Evolutionary conservation across 2,113 vertebrate species (phyloP).

Genomic region (Halcyon senegalensis): DNA sequence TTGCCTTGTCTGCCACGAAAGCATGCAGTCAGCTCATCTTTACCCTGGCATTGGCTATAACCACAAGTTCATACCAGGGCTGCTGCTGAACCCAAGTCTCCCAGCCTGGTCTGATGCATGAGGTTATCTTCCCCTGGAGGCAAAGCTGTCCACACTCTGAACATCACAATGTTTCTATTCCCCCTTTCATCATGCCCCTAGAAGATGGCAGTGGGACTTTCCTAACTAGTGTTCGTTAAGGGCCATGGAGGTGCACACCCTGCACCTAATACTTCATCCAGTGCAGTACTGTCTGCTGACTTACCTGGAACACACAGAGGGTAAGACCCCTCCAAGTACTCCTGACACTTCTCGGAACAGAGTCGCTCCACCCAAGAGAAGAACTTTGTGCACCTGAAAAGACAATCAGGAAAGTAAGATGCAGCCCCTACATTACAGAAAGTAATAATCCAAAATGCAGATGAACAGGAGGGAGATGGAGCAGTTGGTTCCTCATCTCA

Average conservation of each 20-base stretch:
- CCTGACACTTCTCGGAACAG: not conserved
- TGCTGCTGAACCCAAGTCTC: not conserved
- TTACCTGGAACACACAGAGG: not conserved
- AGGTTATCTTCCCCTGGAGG: not conserved
- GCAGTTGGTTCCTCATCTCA: not conserved
- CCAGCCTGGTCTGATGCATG: not conserved
- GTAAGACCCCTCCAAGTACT: not conserved
- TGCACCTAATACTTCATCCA: not conserved
- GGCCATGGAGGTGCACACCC: not conserved
- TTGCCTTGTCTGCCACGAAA: not conserved
- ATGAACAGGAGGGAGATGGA: not conserved
- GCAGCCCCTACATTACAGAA: not conserved
- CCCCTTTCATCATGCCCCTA: not conserved
- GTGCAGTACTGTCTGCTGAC: not conserved
- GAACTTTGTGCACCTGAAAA: not conserved
- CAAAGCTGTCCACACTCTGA: not conserved
- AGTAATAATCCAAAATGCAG: not conserved
- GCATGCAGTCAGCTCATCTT: not conserved
- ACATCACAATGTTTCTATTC: not conserved
- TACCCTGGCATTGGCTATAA: not conserved
- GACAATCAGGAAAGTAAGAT: not conserved
- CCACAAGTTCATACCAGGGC: not conserved
- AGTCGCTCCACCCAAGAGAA: not conserved
- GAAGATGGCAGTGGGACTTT: not conserved
- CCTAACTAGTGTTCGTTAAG: not conserved